phyloP scores from a whole-genome alignment of 2,888 invertebrate species.

The Serripes groenlandicus region DNA sequence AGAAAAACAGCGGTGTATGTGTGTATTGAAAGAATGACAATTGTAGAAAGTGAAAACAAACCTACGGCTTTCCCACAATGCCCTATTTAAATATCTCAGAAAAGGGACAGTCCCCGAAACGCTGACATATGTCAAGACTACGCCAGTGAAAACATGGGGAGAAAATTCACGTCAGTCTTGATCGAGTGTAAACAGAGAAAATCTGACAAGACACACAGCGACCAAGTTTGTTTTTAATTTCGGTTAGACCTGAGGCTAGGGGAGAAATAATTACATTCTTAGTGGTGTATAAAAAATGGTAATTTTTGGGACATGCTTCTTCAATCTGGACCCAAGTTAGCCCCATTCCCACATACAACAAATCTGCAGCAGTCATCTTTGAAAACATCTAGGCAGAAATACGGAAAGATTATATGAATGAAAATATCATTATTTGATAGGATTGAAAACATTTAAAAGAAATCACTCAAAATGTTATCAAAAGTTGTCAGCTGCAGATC shows the following conservation, averaged over 20 bases:
- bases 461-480: no score
- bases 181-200: constrained; percentile 40
- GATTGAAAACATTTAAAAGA: no score
- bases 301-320: constrained; percentile 14
- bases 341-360: background rate
- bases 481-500: no score
- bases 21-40: background rate
- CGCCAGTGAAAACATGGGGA: constrained; percentile 25
- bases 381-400: background rate
- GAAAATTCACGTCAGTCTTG: constrained; percentile 31
- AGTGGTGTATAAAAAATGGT: constrained; percentile 25
- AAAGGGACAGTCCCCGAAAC: background rate
- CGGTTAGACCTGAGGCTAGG: constrained; percentile 19
- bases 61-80: constrained; percentile 13
- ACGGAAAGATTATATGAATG: background rate
- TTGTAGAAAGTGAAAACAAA: constrained; percentile 18
- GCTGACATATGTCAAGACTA: constrained; percentile 23
- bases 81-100: background rate
- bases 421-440: no score
- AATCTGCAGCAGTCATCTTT: background rate
- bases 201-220: constrained; percentile 23
- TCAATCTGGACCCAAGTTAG: background rate
- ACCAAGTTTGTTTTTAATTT: constrained; percentile 30
- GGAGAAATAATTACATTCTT: constrained; percentile 27
- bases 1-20: background rate